Conservation (phyloP, 2,113 vertebrate species). For the Hystrix cristata region DNA sequence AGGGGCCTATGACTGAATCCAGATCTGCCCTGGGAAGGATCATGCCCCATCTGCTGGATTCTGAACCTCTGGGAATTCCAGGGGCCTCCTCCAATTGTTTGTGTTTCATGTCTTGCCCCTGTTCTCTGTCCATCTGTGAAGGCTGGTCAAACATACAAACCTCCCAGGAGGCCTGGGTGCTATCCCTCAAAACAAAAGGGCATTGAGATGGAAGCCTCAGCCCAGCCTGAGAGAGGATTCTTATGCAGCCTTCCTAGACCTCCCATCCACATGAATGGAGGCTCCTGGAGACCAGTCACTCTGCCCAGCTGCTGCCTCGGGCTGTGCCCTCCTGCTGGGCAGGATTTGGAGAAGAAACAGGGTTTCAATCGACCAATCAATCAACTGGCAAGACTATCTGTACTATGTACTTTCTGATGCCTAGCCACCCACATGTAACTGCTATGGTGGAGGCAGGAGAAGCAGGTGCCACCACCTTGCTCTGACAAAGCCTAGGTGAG, state of each 20-base stretch:
- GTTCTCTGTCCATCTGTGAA: slow-evolving; percentile 65
- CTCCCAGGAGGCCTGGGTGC: slow-evolving; percentile 65
- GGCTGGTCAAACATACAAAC: slow-evolving; percentile 73
- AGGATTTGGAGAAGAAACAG: slow-evolving; percentile 69
- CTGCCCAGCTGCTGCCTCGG: slow-evolving; percentile 64
- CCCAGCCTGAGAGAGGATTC: slow-evolving; percentile 70
- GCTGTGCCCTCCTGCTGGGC: slow-evolving; percentile 69
- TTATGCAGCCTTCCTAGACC: slow-evolving; percentile 74
- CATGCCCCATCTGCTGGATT: background rate
- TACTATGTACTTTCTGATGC: background rate
- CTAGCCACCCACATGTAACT: background rate
- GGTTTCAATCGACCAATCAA: slow-evolving; percentile 68
- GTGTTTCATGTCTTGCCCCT: slow-evolving; percentile 46
- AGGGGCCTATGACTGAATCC: background rate
- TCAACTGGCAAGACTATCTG: slow-evolving; percentile 45
- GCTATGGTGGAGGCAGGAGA: background rate
- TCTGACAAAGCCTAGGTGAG: background rate
- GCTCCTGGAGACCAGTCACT: slow-evolving; percentile 33
- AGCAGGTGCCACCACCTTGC: background rate
- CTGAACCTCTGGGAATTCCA: slow-evolving; percentile 41
- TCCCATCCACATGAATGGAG: slow-evolving; percentile 77
- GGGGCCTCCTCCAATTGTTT: slow-evolving; percentile 44
- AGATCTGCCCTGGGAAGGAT: background rate
- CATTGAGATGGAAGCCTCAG: slow-evolving; percentile 79
- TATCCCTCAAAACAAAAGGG: slow-evolving; percentile 74